Evolutionary conservation across 2,797 vertebrate genomes (phyloP).

Genomic region (Taeniopygia guttata): DNA sequence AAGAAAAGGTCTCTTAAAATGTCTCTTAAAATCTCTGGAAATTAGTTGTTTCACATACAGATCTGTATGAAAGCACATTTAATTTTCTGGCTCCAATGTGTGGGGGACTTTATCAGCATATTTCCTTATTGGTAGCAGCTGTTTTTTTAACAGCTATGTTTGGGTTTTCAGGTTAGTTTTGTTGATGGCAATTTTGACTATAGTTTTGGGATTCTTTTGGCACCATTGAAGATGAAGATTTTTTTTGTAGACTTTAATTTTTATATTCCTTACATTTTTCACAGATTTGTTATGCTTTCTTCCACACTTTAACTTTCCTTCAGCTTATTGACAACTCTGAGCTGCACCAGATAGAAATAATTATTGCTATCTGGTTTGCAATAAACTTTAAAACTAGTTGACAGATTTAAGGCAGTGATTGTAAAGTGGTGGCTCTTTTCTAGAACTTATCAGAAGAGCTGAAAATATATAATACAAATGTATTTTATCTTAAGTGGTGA

Average conservation of each 20-base stretch:
- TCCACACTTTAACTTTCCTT: not conserved
- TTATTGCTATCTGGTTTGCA: not conserved
- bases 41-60: not conserved
- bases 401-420: not conserved
- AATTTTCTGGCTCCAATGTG: not conserved
- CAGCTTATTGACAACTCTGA: not conserved
- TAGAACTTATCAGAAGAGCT: not conserved
- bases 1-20: not conserved
- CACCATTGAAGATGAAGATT: not conserved
- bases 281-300: not conserved
- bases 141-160: not conserved
- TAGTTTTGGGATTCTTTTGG: not conserved
- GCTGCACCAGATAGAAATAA: not conserved
- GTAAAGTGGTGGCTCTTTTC: not conserved
- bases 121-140: not conserved
- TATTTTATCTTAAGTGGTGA: not conserved
- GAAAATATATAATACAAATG: not conserved
- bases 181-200: not conserved
- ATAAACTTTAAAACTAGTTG: not conserved
- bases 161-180: not conserved
- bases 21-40: not conserved
- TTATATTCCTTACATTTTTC: not conserved
- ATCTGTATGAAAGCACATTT: not conserved
- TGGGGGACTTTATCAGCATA: not conserved
- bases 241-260: not conserved